Base-by-base conservation (phyloP, 2,113 vertebrate species). In the Phalacrocorax brasilianus region DNA sequence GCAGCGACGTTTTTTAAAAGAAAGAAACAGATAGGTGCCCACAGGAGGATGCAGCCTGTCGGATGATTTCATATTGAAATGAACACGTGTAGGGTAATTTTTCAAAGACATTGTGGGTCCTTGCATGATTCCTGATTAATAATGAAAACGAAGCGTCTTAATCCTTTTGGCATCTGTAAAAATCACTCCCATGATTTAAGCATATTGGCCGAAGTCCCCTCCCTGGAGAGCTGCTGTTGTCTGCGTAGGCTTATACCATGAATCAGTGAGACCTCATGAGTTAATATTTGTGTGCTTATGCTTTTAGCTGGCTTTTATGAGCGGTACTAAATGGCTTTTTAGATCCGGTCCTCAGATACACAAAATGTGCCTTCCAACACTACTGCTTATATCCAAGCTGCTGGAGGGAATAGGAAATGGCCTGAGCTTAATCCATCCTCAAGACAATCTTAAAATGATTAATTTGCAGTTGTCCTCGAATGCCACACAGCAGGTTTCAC, bases 401-500 rank as follows among this genome's bases (percentile, higher is more conserved):
- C 79, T 88, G 53, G 73, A 89, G 83, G 65, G n/a, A 87, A 58
- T 40, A 66, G 87, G 88, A 93, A 96, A 95, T 65, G 52, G 50
- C 56, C 76, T 81, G 55, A 88, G 52, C 56, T 83, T 65, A 95
- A 96, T 77, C 42, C 79, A 63, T 56, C 75, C 79, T 92, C 82
- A 52, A 19, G 76, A 84, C 47, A 67, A 83, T 75, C 85, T 88
- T 96, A 63, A 95, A 93, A 70, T 78, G 8, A 94, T 93, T 86
- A 30, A 91, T 90, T 92, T 87, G 65, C 0, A 1, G 20, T 45
- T 88, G 67, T 80, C 85, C 71, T 73, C 0, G 0, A 66, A 80
- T 89, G 84, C 93, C 89, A 88, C 93, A 66, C 87, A 93, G 65
- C 63, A 92, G 85, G 55, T 84, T 74, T 84, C 76, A 45, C 61